Conservation (phyloP, 2,797 vertebrate genomes). For the Enoplosus armatus region DNA sequence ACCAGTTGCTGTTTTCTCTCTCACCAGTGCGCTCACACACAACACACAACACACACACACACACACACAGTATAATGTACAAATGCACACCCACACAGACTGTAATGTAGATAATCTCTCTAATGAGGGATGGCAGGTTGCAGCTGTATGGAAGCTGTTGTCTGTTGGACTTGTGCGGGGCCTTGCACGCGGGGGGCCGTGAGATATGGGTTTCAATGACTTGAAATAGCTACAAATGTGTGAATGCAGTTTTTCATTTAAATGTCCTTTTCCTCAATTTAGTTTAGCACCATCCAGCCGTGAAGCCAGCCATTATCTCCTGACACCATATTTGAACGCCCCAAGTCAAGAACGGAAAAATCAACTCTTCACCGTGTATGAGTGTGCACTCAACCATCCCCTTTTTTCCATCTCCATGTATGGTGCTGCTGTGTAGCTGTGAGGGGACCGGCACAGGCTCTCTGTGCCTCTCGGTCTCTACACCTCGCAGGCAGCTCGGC, state of each 20-base stretch:
- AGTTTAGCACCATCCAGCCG: constrained; percentile 24
- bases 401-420: constrained; percentile 80
- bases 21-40: not conserved
- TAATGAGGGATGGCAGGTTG: constrained; percentile 58
- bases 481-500: constrained; percentile 66
- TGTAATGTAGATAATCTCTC: constrained; percentile 41
- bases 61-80: constrained; percentile 9
- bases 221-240: not conserved
- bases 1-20: constrained; percentile 43
- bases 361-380: constrained; percentile 51
- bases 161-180: constrained; percentile 7
- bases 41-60: not conserved
- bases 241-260: constrained; percentile 15
- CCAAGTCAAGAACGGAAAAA: constrained; percentile 70
- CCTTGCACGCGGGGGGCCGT: not conserved
- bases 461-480: constrained; percentile 51
- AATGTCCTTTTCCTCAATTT: constrained; percentile 26
- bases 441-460: constrained; percentile 54
- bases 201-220: constrained; percentile 1
- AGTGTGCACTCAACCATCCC: constrained; percentile 64
- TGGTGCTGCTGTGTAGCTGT: constrained; percentile 70
- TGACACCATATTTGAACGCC: constrained; percentile 58
- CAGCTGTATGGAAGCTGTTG: constrained; percentile 47
- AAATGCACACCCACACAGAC: constrained; percentile 29
- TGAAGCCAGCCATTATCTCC: constrained; percentile 49